phyloP scores from a whole-genome alignment of 2,113 vertebrate species.

The Seriola aureovittata region DNA sequence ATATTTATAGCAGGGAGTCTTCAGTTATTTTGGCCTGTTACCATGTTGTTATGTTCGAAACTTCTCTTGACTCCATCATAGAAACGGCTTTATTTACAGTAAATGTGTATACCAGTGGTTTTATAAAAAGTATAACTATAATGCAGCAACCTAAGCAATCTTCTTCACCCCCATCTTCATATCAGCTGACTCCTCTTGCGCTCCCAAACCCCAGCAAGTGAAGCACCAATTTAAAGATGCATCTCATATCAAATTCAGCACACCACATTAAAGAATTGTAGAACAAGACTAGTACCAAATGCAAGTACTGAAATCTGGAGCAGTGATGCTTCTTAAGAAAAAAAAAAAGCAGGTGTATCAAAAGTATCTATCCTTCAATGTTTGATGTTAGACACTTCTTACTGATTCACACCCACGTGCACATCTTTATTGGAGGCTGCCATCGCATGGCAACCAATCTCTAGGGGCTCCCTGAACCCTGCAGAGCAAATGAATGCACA shows the following conservation, averaged over 20 bases:
- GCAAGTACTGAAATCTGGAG: background rate
- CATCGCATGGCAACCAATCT: conserved; percentile 77
- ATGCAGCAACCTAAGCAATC: background rate
- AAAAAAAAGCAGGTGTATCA: conserved; percentile 48
- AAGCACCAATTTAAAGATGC: conserved; percentile 18
- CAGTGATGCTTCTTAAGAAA: conserved; percentile 13
- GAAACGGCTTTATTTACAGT: background rate
- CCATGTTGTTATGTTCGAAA: background rate
- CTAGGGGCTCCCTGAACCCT: conserved; percentile 60
- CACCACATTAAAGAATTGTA: background rate
- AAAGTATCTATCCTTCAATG: conserved; percentile 35
- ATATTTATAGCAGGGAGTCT: background rate
- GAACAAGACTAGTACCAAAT: conserved; percentile 13
- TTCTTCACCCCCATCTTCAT: conserved; percentile 8
- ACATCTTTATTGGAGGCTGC: conserved; percentile 71
- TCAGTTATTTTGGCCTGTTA: background rate
- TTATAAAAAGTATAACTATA: background rate
- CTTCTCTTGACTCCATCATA: background rate
- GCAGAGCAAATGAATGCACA: conserved; percentile 65
- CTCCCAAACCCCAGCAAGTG: background rate
- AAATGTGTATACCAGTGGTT: background rate
- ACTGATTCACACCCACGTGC: conserved; percentile 71
- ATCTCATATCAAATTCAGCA: conserved; percentile 9
- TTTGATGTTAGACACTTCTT: conserved; percentile 57
- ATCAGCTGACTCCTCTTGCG: background rate